Conservation (phyloP, 64 coral and sea anemone genomes). For the Actinia equina region DNA sequence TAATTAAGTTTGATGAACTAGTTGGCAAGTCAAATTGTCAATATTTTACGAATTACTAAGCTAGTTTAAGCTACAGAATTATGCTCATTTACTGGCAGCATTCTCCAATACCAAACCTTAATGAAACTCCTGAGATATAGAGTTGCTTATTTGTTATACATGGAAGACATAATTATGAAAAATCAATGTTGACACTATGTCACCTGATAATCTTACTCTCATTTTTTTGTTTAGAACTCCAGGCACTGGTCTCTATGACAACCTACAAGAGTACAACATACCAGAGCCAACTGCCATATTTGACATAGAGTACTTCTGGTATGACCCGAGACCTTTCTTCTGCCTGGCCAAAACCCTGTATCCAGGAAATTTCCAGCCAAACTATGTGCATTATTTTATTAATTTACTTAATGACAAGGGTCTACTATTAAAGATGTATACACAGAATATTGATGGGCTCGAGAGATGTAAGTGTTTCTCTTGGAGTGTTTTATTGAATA, state of each 20-base stretch:
- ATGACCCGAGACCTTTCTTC: constrained; percentile 84
- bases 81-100: no score
- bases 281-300: constrained; percentile 87
- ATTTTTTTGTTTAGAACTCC: constrained; percentile 43
- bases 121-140: no score
- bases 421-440: constrained; percentile 76
- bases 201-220: not conserved
- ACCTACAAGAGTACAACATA: constrained; percentile 84
- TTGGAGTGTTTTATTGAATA: not conserved
- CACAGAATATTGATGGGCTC: constrained; percentile 88
- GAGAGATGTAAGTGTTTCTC: constrained; percentile 77
- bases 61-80: no score
- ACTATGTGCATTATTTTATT: constrained; percentile 85
- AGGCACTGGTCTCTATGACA: constrained; percentile 87
- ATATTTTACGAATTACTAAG: no score
- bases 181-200: not conserved
- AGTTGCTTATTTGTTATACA: no score
- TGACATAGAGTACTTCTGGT: constrained; percentile 89
- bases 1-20: no score
- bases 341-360: constrained; percentile 82
- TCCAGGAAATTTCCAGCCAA: constrained; percentile 86
- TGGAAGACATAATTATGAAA: not conserved
- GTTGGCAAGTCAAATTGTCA: no score
- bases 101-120: no score
- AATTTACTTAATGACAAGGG: constrained; percentile 81